Evolutionary conservation across 2,113 vertebrate genomes (phyloP), one percentile per base, ranked within the genome.

Genomic region (Rhagologus leucostigma): DNA sequence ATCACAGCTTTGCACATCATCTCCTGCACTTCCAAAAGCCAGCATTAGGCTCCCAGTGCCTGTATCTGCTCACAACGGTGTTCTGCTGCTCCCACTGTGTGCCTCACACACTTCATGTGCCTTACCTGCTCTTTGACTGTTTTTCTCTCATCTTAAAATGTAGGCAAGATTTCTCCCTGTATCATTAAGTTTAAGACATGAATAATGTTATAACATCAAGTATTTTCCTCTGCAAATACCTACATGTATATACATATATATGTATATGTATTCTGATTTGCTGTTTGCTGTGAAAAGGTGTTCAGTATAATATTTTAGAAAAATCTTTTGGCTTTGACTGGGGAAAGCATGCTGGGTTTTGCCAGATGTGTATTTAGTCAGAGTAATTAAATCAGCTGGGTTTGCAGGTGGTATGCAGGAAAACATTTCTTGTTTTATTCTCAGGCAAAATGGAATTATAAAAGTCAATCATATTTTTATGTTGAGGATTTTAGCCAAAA

Each of bases 301-400:
- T 55, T 65, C 22, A 24, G 24, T 46, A 63, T 13, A 3, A 32
- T 56, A 64, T 57, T 86, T 85, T 62, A 73, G 52, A 79, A 89
- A 87, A 52, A 23, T n/a, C 9, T 76, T 68, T 69, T 76, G 59
- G 9, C 62, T 73, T 23, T 65, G 37, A 33, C 16, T 53, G 37
- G 18, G 15, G 29, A 87, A 87, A 76, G 11, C 49, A 27, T 79
- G 33, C 59, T 87, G 57, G 9, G 29, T 30, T 82, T 79, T 89
- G n/a, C 53, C 84, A 93, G 94, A 65, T 91, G 37, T 87, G 78
- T 50, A 71, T 44, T 87, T 87, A 91, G 17, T 87, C 65, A 76
- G 63, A 69, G 49, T 91, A 91, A 93, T 78, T 93, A 87, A 93
- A 89, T 57, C n/a, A 79, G 12, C 50, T 91, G 62, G 11, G 17